A percentile compares a stretch with the other conserved stretches of the same genome.
phyloP scores from a whole-genome alignment of 2,797 vertebrate species.

The Pagetopsis macropterus region DNA sequence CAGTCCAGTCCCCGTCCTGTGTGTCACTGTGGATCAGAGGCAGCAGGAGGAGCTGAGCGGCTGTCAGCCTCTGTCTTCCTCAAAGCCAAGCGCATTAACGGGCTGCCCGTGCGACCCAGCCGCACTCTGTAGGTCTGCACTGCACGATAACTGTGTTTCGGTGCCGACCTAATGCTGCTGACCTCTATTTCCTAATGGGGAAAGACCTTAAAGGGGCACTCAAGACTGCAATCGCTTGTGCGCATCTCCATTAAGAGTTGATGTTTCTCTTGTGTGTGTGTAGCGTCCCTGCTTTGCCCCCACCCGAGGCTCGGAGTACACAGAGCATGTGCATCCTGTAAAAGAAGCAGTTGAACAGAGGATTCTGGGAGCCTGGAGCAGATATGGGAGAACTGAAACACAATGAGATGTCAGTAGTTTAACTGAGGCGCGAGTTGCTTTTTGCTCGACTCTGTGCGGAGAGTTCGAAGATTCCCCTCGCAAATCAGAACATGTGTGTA shows the following conservation, averaged over 20 bases:
- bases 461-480: slow-evolving; percentile 16
- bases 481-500: slow-evolving; percentile 19
- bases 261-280: slow-evolving; percentile 20
- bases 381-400: slow-evolving; percentile 47
- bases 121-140: slow-evolving; percentile 45
- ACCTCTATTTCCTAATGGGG: slow-evolving; percentile 78
- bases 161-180: slow-evolving; percentile 72
- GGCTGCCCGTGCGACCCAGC: slow-evolving; percentile 63
- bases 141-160: slow-evolving; percentile 74
- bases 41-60: slow-evolving; percentile 49
- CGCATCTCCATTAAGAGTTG: slow-evolving; percentile 39
- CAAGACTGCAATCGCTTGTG: slow-evolving; percentile 69
- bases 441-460: slow-evolving; percentile 22
- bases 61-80: slow-evolving; percentile 68
- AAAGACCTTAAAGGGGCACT: slow-evolving; percentile 75
- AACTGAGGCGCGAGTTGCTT: slow-evolving; percentile 16
- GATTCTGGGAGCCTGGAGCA: slow-evolving; percentile 62
- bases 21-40: slow-evolving; percentile 57
- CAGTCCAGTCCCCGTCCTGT: slow-evolving; percentile 33
- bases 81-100: slow-evolving; percentile 67
- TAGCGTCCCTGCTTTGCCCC: slow-evolving; percentile 30
- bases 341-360: slow-evolving; percentile 61
- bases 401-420: slow-evolving; percentile 55
- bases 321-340: slow-evolving; percentile 72
- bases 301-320: slow-evolving; percentile 62